Evolutionary conservation across 2,888 invertebrate species (phyloP).

Genomic region (Busseola fusca): DNA sequence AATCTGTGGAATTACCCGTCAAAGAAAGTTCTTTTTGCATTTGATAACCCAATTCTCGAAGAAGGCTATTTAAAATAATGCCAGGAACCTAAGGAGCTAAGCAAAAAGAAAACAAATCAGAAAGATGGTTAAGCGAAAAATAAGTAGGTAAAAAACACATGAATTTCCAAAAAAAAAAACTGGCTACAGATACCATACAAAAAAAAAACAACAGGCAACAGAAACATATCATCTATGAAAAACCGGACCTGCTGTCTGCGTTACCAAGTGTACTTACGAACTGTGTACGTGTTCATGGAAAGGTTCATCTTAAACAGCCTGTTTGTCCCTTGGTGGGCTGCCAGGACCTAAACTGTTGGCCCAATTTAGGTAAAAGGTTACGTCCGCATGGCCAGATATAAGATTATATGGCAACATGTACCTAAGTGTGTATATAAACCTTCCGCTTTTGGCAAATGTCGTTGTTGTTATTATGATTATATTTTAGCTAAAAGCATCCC

Average conservation of each 20-base stretch:
- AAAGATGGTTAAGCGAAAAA: no score
- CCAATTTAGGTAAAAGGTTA: slow-evolving; percentile 60
- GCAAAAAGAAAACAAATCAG: no score
- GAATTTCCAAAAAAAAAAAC: no score
- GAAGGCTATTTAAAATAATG: no score
- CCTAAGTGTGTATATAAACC: slow-evolving; percentile 36
- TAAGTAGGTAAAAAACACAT: no score
- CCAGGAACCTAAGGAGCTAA: no score
- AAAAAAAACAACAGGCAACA: no score
- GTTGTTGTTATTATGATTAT: slow-evolving; percentile 3
- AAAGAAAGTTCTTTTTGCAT: no score
- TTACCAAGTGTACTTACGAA: slow-evolving; percentile 13
- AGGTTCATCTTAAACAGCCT: slow-evolving; percentile 35
- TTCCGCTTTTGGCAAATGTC: slow-evolving; percentile 33
- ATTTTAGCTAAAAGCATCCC: neutral
- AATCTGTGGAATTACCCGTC: no score
- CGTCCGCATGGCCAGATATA: slow-evolving; percentile 28
- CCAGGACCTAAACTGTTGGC: slow-evolving; percentile 45
- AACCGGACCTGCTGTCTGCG: slow-evolving; percentile 8
- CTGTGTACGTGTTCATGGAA: slow-evolving; percentile 41
- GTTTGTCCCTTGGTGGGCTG: slow-evolving; percentile 50
- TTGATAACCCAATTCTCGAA: no score
- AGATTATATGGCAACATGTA: slow-evolving; percentile 47
- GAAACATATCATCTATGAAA: no score
- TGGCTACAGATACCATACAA: no score